Base-by-base conservation (phyloP, 2,113 vertebrate genomes). In the Corythoichthys haematopterus region DNA sequence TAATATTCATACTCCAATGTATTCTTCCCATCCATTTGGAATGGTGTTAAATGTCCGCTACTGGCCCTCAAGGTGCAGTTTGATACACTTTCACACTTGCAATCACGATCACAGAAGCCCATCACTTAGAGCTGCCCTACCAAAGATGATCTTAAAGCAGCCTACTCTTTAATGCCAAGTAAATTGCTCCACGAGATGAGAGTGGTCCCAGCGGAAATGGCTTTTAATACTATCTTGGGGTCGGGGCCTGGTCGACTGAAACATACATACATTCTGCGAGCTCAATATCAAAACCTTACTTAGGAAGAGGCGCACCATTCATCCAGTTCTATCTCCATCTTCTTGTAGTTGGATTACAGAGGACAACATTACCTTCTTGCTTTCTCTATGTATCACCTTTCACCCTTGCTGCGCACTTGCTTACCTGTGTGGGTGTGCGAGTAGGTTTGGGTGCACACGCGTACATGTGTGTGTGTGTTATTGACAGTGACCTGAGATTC, bases 361-460 rank as follows among this genome's bases (percentile, higher is more conserved):
- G 60, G 20, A 43, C 58, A 20, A 61, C 20, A 46, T 62, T 62
- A 46, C 43, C 43, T 46, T 62, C 60, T 45, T 33, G 43, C n/a
- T 62, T 62, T 28, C 40, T 46, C 60, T 59, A 75, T 80, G 66
- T 2, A n/a, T 84, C 74, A 83, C 77, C 80, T 80, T 69, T 82
- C 72, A 72, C 74, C 72, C 70, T 68, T 48, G 50, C 45, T 13
- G 2, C 52, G 45, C 58, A 61, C 77, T 1, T 7, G 40, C 55
- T 62, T 52, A 20, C 8, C 3, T 57, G 35, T 12, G 13, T 57
- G 5, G 16, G 57, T 40, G 37, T n/a, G 15, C 20, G 36, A 2
- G 4, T 38, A 36, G 8, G 6, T 37, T 6, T 58, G 33, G 12
- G 11, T 36, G 33, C 20, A 28, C 20, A 28, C 20, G 20, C 20